phyloP scores from a whole-genome alignment of 2,888 invertebrate species.

The Urechis unicinctus region DNA sequence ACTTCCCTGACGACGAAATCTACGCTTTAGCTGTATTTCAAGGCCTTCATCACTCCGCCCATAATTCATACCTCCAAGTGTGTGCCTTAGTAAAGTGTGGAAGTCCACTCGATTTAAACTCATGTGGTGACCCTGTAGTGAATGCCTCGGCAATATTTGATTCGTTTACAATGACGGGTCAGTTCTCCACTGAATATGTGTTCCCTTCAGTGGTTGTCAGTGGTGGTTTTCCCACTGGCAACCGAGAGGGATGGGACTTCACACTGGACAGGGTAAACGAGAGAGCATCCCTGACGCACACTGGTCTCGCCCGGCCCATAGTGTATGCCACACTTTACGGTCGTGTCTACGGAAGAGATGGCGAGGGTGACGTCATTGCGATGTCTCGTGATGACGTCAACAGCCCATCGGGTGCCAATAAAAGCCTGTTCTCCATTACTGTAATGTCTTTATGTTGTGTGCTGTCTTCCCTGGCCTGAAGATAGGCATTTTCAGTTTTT shows the following conservation, averaged over 20 bases:
- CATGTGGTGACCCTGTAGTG: background rate
- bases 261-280: background rate
- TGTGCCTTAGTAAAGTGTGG: conserved; percentile 28
- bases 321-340: conserved; percentile 1
- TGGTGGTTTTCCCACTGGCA: background rate
- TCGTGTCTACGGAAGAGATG: background rate
- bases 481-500: too few relatives aligned
- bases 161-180: background rate
- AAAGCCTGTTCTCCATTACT: too few relatives aligned
- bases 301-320: background rate
- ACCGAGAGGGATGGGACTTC: background rate
- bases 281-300: background rate
- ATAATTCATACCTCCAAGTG: conserved; percentile 28
- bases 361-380: background rate
- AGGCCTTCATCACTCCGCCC: conserved; percentile 27
- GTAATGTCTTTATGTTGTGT: too few relatives aligned
- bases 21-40: conserved; percentile 35
- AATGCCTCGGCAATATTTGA: background rate
- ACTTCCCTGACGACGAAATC: conserved; percentile 3
- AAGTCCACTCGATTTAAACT: background rate
- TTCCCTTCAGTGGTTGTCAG: background rate
- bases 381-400: too few relatives aligned
- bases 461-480: too few relatives aligned
- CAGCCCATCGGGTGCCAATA: too few relatives aligned
- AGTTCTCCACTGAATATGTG: background rate